Evolutionary conservation across 2,888 invertebrate genomes (phyloP), one percentile per base, ranked within the genome.

Genomic region (Lysandra bellargus): DNA sequence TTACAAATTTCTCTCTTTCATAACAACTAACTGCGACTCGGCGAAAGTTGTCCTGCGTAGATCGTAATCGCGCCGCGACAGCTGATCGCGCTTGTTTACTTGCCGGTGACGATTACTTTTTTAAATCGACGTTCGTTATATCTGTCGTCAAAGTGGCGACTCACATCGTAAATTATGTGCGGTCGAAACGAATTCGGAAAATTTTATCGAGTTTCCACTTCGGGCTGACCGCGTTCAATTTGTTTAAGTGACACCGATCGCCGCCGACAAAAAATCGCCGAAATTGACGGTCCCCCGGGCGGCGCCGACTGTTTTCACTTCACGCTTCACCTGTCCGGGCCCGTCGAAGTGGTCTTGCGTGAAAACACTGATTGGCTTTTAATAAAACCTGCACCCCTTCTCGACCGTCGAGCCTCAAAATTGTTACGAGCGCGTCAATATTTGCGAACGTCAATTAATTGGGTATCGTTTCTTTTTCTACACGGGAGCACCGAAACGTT

Each of bases 1-100:
- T 95, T 95, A 95, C 95, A 95, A 95, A 95, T 95, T 95, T 95
- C 95, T 95, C 95, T 94, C 94, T 94, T 94, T 94, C 95, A 95
- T 95, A 95, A 95, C 95, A 95, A 95, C 95, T 95, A 95, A 95
- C 95, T 94, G 94, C 92, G 92, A 92, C 93, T 91, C 92, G 93
- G 91, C 91, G 95, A 95, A 95, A 95, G 94, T 95, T 95, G 94
- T 94, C 94, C 94, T 92, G 94, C 95, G 94, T 95, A 94, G 95
- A 95, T 95, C 94, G 95, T 95, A 94, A 95, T 95, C 95, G 94
- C 91, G 92, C 93, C 91, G 90, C 90, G 87, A 91, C 94, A 94
- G 94, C 94, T 94, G 93, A 93, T 91, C 89, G 91, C 91, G 91
- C 37, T 93, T 64, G 60, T 89, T 88, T 86, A 84, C 69, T 69